These are phyloP conservation scores for Lota lota DNA, from an alignment of 2,113 vertebrate species.

Conservation along the genomic window DNA sequence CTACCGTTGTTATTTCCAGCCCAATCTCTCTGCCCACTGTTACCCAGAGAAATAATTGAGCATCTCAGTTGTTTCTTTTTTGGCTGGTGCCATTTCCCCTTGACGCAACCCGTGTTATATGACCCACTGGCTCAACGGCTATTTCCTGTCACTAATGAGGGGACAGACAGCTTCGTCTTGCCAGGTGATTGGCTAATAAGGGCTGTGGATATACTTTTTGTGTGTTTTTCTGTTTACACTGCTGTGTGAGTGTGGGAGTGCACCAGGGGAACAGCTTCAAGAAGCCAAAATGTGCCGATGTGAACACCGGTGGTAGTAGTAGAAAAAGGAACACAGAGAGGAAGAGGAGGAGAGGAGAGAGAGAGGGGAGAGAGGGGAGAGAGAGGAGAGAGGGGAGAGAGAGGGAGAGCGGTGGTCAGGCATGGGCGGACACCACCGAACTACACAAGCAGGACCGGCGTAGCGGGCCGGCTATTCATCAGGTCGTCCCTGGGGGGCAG, in stretches of 20 bases:
- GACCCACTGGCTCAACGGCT: constrained; percentile 20
- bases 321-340: too few relatives aligned
- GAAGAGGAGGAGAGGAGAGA: too few relatives aligned
- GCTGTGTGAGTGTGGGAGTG: constrained; percentile 24
- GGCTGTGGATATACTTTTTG: constrained; percentile 15
- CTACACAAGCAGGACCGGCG: constrained; percentile 27
- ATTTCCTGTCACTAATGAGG: constrained; percentile 22
- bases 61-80: constrained; percentile 24
- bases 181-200: constrained; percentile 57
- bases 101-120: constrained; percentile 30
- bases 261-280: background rate
- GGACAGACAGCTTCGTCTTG: constrained; percentile 25
- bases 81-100: constrained; percentile 29
- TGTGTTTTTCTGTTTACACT: constrained; percentile 16
- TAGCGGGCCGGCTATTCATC: constrained; percentile 35
- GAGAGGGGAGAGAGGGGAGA: constrained; percentile 10
- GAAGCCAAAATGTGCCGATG: background rate
- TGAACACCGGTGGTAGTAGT: constrained; percentile 5
- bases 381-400: background rate
- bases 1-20: constrained; percentile 54
- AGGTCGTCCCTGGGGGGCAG: constrained; percentile 27
- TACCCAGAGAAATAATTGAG: constrained; percentile 49
- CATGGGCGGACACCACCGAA: constrained; percentile 35
- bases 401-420: constrained; percentile 47
- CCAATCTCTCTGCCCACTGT: constrained; percentile 29